Evolutionary conservation across 2,888 invertebrate species (phyloP).

Genomic region (Octodonta nipae): DNA sequence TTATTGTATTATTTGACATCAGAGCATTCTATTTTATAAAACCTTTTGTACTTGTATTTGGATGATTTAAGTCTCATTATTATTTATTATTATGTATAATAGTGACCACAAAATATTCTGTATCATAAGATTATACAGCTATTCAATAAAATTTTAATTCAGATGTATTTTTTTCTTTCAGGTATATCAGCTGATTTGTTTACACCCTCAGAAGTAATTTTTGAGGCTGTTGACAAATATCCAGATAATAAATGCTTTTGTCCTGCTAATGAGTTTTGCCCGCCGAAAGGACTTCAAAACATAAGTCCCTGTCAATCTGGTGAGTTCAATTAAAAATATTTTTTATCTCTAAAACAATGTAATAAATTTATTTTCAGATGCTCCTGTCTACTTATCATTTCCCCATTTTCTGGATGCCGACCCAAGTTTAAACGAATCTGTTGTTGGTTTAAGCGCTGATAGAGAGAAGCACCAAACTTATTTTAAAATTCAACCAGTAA

Average conservation of each 20-base stretch:
- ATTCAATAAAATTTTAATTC: too few relatives aligned
- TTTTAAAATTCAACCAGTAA: slow-evolving; percentile 76
- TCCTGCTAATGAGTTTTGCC: slow-evolving; percentile 52
- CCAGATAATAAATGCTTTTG: slow-evolving; percentile 66
- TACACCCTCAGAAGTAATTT: slow-evolving; percentile 55
- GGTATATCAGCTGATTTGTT: slow-evolving; percentile 62
- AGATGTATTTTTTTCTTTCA: too few relatives aligned
- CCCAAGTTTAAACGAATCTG: slow-evolving; percentile 47
- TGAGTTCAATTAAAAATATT: slow-evolving; percentile 28
- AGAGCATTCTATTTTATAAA: too few relatives aligned
- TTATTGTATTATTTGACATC: too few relatives aligned
- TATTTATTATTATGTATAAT: too few relatives aligned
- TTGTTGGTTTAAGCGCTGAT: slow-evolving; percentile 60
- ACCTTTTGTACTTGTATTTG: too few relatives aligned
- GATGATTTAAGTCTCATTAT: too few relatives aligned
- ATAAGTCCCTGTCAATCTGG: slow-evolving; percentile 80
- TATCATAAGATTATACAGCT: too few relatives aligned
- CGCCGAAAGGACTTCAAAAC: slow-evolving; percentile 65
- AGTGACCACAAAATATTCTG: too few relatives aligned
- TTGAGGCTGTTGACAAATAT: slow-evolving; percentile 52
- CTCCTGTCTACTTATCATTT: slow-evolving; percentile 77
- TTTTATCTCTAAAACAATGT: slow-evolving; percentile 2
- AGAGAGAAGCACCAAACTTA: slow-evolving; percentile 59
- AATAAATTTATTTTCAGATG: slow-evolving; percentile 43
- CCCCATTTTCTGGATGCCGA: slow-evolving; percentile 82